These are phyloP conservation scores for Parascotia fuliginaria DNA, from an alignment of 2,888 invertebrate species.

Conservation along the genomic window DNA sequence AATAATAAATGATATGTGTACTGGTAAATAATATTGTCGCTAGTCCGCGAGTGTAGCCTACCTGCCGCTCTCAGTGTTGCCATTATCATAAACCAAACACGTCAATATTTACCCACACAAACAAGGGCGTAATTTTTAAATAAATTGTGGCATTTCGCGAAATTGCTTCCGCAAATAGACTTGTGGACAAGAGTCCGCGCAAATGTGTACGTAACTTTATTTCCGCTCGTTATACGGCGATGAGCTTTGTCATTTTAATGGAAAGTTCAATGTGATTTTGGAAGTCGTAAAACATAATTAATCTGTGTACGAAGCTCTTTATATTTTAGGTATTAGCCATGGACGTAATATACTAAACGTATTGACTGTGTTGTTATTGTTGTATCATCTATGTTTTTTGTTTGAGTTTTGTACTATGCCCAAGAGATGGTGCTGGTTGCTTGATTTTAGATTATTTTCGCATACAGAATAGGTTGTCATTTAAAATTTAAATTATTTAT, in stretches of 20 bases:
- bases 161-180: constrained; percentile 84
- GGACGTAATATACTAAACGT: too few species aligned
- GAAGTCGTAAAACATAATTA: constrained; percentile 27
- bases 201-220: constrained; percentile 78
- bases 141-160: constrained; percentile 86
- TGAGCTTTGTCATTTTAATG: constrained; percentile 60
- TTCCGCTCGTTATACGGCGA: constrained; percentile 63
- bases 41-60: constrained; percentile 67
- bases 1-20: constrained; percentile 84
- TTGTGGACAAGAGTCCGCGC: constrained; percentile 74
- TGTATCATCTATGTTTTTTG: not conserved
- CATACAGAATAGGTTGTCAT: too few species aligned
- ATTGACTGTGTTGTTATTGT: too few species aligned
- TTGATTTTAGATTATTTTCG: too few species aligned
- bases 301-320: constrained; percentile 9
- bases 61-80: constrained; percentile 81
- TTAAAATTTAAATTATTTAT: too few species aligned
- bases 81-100: constrained; percentile 86
- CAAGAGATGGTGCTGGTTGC: too few species aligned
- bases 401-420: constrained; percentile 1
- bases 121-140: constrained; percentile 86
- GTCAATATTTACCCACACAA: constrained; percentile 85
- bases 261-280: constrained; percentile 36
- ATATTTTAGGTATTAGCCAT: not conserved
- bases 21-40: constrained; percentile 80